Evolutionary conservation across 1,140 invertebrate species (phyloP), one percentile per base, ranked within the genome.

Genomic region (Sipha flava): DNA sequence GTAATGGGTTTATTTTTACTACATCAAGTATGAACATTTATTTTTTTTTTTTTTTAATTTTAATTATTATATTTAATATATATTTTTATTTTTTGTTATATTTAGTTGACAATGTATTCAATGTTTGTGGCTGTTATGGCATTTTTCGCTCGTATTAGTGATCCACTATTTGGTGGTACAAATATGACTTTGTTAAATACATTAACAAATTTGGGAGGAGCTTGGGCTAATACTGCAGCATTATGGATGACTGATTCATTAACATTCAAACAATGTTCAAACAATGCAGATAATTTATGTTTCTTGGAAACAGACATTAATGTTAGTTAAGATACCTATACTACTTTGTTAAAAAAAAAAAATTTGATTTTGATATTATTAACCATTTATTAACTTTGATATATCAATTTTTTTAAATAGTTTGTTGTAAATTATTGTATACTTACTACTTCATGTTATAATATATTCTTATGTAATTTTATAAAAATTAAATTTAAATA

Each of bases 101-200:
- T 16, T 18, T 49, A 80, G 80, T 37, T 80, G 57, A 62, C 80
- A 10, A 40, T 90, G n/a, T 92, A 91, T 82, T 89, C 90, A 81
- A 94, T 94, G 90, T 94, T 93, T 86, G 92, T 95, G 4, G 88
- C 91, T n/a, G 85, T 87, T 79, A 95, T 94, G 93, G 91, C 89
- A 70, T 95, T 96, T 85, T 93, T 93, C 85, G 94, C 90, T 0
- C 90, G 90, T 84, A 90, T 98, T 29, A 96, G 95, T 82, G 97
- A 98, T 86, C 95, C 95, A 1, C 87, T 90, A 1, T 95, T 99
- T 9, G 98, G 98, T 23, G 98, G 98, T 29, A 99, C 98, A 0
- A 99, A 99, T 85, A 99, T 99, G 98, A 99, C 98, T 1, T 88
- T 99, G 57, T 88, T 99, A 2, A 99, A 99, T 84, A 99, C 98